These are phyloP conservation scores for Allobates femoralis DNA, from an alignment of 2,797 vertebrate species.

Conservation along the genomic window DNA sequence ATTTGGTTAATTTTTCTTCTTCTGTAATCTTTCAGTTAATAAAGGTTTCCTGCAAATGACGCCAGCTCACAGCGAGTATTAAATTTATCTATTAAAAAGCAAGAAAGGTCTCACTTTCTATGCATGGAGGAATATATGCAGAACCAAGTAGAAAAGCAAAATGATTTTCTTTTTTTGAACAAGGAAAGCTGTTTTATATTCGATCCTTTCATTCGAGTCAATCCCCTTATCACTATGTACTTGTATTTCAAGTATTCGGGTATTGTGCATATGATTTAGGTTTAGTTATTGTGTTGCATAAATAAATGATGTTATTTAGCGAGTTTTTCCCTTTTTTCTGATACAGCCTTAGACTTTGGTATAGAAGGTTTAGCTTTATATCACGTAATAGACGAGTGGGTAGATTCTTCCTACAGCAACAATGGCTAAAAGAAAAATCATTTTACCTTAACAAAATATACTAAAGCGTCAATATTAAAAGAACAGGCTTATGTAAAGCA, in stretches of 20 bases:
- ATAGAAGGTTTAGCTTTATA: background rate
- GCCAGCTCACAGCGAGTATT: slow-evolving; percentile 27
- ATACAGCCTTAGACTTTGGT: background rate
- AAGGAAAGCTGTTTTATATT: background rate
- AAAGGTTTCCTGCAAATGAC: slow-evolving; percentile 26
- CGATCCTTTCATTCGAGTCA: slow-evolving; percentile 20
- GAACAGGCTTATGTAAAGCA: background rate
- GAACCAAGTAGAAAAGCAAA: background rate
- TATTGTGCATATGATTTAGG: slow-evolving; percentile 5
- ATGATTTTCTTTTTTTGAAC: slow-evolving; percentile 6
- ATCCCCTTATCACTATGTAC: slow-evolving; percentile 32
- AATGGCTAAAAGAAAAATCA: background rate
- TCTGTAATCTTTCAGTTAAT: slow-evolving; percentile 43
- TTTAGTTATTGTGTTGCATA: slow-evolving; percentile 22
- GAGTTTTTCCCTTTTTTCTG: background rate
- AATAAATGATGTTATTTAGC: slow-evolving; percentile 5
- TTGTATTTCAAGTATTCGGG: slow-evolving; percentile 9
- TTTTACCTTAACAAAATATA: background rate
- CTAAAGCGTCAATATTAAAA: background rate
- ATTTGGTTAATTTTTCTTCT: slow-evolving; percentile 30
- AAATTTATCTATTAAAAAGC: slow-evolving; percentile 3
- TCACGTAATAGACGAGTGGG: background rate
- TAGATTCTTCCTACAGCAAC: background rate
- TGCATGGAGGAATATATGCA: slow-evolving; percentile 15
- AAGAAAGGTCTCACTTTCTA: slow-evolving; percentile 19